Base-by-base conservation (phyloP, 2,888 invertebrate species). In the Oligia fasciuncula region DNA sequence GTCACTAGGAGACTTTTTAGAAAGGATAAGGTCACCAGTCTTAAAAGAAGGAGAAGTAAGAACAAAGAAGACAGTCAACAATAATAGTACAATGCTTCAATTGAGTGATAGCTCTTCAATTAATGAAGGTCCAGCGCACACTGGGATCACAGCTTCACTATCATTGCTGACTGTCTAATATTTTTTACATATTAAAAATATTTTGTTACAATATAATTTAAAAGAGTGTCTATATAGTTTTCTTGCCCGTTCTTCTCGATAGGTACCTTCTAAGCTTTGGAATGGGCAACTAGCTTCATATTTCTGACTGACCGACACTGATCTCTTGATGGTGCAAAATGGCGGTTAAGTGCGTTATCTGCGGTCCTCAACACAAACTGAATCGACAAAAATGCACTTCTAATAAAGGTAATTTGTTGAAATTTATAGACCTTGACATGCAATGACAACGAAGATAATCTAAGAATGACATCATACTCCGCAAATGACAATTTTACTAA, bases 341-440 rank as follows among this genome's bases (percentile, higher is more conserved):
- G 68, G 86, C 83, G 63, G 46, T 29, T 67, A 75, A 82, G 69
- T 73, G 46, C n/a, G 19, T 67, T 80, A 83, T 78, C 66, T 66
- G 46, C 51, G 0, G 46, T 57, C 57, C 19, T 65, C 40, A n/a
- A 62, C 49, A 77, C 40, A 8, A 62, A 40, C 54, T 49, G 17
- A 68, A 67, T 75, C 8, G 43, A 62, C 69, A 81, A 85, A 81
- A 85, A 76, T 83, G 76, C 71, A 77, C 49, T 81, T 81, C 43
- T 72, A 83, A 73, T 69, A 35, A 40, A 81, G 62, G 77, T 66
- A 66, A 62, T 73, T 73, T 70, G 57, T 49, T 35, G 62, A 35
- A 62, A 1, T 40, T 40, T 40, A 40, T 19, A 60, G n/a, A 70
- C 82, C 72, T 85, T 81, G 83, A 66, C 54, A 85, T 46, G 67